A percentile compares a stretch with the other conserved stretches of the same genome.
Evolutionary conservation across 53 echinoderm and acorn worm genomes (phyloP).

Genomic region (Glandiceps talaboti): DNA sequence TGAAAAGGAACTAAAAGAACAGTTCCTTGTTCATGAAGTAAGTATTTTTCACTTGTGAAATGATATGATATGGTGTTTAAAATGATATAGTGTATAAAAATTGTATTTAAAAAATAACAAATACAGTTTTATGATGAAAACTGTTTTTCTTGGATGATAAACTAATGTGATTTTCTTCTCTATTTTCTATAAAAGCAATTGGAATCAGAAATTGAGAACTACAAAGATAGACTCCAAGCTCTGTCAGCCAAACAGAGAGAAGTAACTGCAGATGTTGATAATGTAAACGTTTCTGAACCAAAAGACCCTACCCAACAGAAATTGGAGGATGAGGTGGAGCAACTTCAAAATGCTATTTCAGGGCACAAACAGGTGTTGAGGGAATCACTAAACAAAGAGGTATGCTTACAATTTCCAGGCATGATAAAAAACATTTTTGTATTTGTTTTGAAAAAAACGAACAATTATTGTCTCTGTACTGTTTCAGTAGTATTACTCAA

Average conservation of each 20-base stretch:
- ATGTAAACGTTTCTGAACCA: constrained; percentile 9
- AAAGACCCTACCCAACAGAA: constrained; percentile 41
- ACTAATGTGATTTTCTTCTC: too few relatives aligned
- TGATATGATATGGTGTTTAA: too few relatives aligned
- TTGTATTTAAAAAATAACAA: too few relatives aligned
- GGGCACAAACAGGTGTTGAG: constrained; percentile 66
- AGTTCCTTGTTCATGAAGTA: constrained; percentile 69
- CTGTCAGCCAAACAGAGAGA: constrained; percentile 1
- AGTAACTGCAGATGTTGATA: constrained; percentile 21
- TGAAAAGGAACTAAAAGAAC: constrained; percentile 60
- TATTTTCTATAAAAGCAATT: not conserved
- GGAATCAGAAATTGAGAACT: not conserved
- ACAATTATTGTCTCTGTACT: too few relatives aligned
- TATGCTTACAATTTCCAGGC: not conserved
- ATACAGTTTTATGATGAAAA: too few relatives aligned
- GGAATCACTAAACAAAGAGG: constrained; percentile 77
- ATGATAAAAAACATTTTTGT: not conserved
- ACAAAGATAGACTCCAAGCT: not conserved
- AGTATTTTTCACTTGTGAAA: too few relatives aligned
- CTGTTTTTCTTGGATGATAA: too few relatives aligned
- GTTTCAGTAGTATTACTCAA: too few relatives aligned
- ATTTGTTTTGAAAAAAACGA: not conserved
- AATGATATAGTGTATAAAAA: too few relatives aligned
- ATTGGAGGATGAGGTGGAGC: constrained; percentile 41
- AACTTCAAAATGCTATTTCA: constrained; percentile 49